Percentiles rank a stretch among this genome's conserved stretches.
These are phyloP conservation scores for Diplosoma virens DNA, from an alignment of 23 tunicate species.

Conservation along the genomic window DNA sequence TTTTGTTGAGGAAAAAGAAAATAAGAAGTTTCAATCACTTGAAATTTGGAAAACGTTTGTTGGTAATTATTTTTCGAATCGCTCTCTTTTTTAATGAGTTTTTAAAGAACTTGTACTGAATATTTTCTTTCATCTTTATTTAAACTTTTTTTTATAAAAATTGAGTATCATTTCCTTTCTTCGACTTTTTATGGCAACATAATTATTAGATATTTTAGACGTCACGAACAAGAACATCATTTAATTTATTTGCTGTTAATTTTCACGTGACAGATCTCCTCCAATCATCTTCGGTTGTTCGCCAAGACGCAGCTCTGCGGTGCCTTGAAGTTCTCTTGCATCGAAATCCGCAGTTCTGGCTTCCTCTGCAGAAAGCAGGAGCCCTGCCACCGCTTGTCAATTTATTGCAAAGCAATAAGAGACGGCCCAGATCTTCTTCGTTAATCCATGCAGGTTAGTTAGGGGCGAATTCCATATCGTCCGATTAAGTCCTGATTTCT, in stretches of 20 bases:
- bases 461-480: no score
- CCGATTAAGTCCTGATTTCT: no score
- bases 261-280: slow-evolving; percentile 67
- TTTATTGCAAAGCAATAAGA: slow-evolving; percentile 41
- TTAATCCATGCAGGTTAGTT: no score
- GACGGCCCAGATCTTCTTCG: slow-evolving; percentile 48
- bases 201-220: no score
- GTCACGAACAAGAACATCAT: no score
- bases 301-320: slow-evolving; percentile 77
- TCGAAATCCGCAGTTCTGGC: slow-evolving; percentile 56
- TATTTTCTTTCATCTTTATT: no score
- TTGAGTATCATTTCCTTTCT: no score
- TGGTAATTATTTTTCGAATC: slow-evolving; percentile 57
- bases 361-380: slow-evolving; percentile 45
- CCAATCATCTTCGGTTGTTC: slow-evolving; percentile 24
- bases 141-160: no score
- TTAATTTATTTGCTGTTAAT: no score
- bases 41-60: slow-evolving; percentile 67
- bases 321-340: slow-evolving; percentile 81
- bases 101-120: no score
- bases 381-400: slow-evolving; percentile 60
- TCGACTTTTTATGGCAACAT: no score
- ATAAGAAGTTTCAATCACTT: background rate
- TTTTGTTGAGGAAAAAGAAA: background rate
- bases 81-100: no score